Conservation (phyloP, 2,888 invertebrate genomes). For the Conistra vaccinii region DNA sequence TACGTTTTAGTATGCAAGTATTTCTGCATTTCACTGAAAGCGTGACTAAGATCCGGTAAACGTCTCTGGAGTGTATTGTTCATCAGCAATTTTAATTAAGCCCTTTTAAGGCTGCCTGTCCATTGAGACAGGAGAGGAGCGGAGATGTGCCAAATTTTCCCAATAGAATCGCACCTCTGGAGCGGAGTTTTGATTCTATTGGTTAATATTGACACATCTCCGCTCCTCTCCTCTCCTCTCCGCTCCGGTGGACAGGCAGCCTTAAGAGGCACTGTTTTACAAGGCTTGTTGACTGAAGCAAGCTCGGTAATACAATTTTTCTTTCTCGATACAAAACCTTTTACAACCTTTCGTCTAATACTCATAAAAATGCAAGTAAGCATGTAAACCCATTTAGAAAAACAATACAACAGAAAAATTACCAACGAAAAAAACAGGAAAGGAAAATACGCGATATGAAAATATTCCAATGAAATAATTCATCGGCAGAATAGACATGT, state of each 20-base stretch:
- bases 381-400: slow-evolving; percentile 56
- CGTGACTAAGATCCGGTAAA: slow-evolving; percentile 18
- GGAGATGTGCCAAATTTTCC: too few species aligned
- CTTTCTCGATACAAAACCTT: slow-evolving; percentile 41
- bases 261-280: slow-evolving; percentile 19
- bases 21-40: slow-evolving; percentile 27
- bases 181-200: too few species aligned
- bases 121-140: too few species aligned
- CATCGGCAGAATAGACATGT: slow-evolving; percentile 66
- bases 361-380: slow-evolving; percentile 46
- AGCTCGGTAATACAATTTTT: slow-evolving; percentile 16
- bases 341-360: slow-evolving; percentile 37
- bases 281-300: slow-evolving; percentile 18
- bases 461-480: slow-evolving; percentile 68
- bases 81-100: slow-evolving; percentile 40
- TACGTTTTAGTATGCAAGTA: slow-evolving; percentile 50
- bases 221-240: too few species aligned
- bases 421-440: slow-evolving; percentile 46
- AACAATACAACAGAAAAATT: slow-evolving; percentile 53
- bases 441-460: slow-evolving; percentile 59
- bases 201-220: too few species aligned
- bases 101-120: too few species aligned
- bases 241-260: too few species aligned
- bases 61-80: slow-evolving; percentile 2
- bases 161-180: too few species aligned